A percentile compares a stretch with the other conserved stretches of the same genome.
Conservation (phyloP, 2,888 invertebrate species). For the Aspidiotus rigidus region DNA sequence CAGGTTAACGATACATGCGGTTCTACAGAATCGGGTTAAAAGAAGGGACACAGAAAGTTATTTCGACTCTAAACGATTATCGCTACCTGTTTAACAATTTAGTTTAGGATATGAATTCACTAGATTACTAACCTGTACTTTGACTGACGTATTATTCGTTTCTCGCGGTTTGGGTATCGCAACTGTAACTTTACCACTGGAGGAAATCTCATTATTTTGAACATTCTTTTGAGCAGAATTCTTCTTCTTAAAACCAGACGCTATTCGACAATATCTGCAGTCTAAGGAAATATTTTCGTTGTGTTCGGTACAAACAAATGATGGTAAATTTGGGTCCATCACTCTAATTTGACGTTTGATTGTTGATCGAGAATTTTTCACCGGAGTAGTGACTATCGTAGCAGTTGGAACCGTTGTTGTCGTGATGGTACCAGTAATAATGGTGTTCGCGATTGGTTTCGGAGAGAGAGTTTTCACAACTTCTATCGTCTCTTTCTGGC, state of each 20-base stretch:
- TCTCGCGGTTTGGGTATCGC: constrained; percentile 21
- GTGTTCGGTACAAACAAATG: constrained; percentile 27
- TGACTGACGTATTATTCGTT: background rate
- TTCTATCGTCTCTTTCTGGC: background rate
- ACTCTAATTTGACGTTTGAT: constrained; percentile 26
- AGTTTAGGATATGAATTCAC: no score
- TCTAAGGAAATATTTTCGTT: constrained; percentile 28
- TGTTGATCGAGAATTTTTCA: constrained; percentile 19
- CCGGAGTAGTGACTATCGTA: background rate
- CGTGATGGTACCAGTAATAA: background rate
- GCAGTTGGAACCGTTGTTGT: background rate
- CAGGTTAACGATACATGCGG: background rate
- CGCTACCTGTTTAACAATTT: no score
- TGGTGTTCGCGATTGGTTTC: background rate
- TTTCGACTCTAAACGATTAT: no score
- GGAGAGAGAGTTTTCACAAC: background rate
- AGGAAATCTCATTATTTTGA: constrained; percentile 29
- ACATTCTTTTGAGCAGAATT: constrained; percentile 18
- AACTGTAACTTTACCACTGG: constrained; percentile 28
- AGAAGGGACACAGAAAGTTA: background rate
- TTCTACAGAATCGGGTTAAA: background rate
- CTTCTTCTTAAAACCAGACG: constrained; percentile 28
- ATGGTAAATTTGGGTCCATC: constrained; percentile 24
- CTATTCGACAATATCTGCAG: constrained; percentile 29
- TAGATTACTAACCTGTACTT: background rate